Evolutionary conservation across 2,888 invertebrate species (phyloP), one percentile per base, ranked within the genome.

Genomic region (Cosmia pyralina): DNA sequence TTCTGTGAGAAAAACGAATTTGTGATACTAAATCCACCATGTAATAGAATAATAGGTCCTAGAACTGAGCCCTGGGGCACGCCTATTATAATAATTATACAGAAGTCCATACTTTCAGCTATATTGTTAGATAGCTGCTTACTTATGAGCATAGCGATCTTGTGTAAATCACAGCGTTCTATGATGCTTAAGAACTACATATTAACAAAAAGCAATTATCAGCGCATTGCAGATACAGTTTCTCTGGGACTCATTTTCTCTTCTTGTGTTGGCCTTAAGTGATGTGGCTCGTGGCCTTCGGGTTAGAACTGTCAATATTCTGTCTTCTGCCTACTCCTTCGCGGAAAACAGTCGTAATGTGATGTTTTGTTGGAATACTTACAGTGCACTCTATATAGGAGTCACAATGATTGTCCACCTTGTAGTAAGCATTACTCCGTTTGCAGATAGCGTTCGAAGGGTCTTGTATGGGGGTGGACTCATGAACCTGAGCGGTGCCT

Each of bases 321-420:
- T 41, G 3, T 34, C 13, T 69, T n/a, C 28, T 28, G 13, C 28
- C 5, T 48, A 28, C 4, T 28, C 1, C 38, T 15, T 38, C 2
- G 41, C 11, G 28, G 15, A 28, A 38, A n/a, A 28, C 10, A n/a
- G 2, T 13, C 7, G 8, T 41, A 0, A 34, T 44, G 4, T 10
- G 11, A 17, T 44, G 97, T 83, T 52, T 8, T 28, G 97, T 83
- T 98, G 97, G 87, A 22, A 59, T 75, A 88, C 93, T 95, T 88
- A 94, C 97, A 69, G 91, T 91, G 89, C 98, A 98, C 88, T 97
- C 97, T 60, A 97, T 92, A 88, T 97, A 98, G 22, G 97, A 96
- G 89, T 98, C 98, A 88, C 98, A 98, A 86, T 97, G 97, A 10
- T 95, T 96, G 0, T 97, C 92, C 2, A 97, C 94, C 0, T 97